These are phyloP conservation scores for Elegia similella DNA, from an alignment of 2,888 invertebrate species.

Conservation along the genomic window DNA sequence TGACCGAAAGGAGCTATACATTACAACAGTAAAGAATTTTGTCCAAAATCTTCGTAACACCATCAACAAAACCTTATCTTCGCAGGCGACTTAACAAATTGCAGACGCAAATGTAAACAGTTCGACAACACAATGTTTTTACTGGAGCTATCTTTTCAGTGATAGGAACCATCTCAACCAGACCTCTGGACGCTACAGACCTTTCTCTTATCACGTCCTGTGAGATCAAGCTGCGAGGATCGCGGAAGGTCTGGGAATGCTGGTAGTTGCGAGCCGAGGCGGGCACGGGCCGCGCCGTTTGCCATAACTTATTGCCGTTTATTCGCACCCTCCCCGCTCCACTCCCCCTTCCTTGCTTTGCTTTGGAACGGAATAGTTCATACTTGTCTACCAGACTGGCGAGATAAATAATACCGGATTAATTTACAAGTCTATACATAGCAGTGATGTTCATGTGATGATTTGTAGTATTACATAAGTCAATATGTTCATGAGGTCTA, in stretches of 20 bases:
- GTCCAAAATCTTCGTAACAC: not conserved
- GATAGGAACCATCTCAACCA: not conserved
- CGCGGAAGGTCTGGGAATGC: not conserved
- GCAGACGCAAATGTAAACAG: conserved; percentile 2
- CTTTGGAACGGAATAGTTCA: too few species aligned
- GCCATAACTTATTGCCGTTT: conserved; percentile 13
- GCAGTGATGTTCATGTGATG: too few species aligned
- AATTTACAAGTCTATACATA: too few species aligned
- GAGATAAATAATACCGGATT: too few species aligned
- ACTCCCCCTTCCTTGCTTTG: not conserved
- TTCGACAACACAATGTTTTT: conserved; percentile 8
- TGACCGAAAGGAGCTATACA: too few species aligned
- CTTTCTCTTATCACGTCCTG: not conserved
- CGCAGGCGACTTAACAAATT: not conserved
- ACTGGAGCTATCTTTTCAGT: conserved; percentile 1
- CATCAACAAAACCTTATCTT: not conserved
- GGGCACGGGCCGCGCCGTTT: conserved; percentile 2
- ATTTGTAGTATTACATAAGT: too few species aligned
- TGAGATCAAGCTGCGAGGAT: not conserved
- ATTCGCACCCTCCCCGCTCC: not conserved
- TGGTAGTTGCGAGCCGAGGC: not conserved
- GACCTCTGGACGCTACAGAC: not conserved
- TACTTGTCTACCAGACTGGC: too few species aligned
- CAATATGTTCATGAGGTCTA: too few species aligned
- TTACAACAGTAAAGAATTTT: not conserved